phyloP scores from a whole-genome alignment of 2,797 vertebrate species.

The Meriones psammophilus region DNA sequence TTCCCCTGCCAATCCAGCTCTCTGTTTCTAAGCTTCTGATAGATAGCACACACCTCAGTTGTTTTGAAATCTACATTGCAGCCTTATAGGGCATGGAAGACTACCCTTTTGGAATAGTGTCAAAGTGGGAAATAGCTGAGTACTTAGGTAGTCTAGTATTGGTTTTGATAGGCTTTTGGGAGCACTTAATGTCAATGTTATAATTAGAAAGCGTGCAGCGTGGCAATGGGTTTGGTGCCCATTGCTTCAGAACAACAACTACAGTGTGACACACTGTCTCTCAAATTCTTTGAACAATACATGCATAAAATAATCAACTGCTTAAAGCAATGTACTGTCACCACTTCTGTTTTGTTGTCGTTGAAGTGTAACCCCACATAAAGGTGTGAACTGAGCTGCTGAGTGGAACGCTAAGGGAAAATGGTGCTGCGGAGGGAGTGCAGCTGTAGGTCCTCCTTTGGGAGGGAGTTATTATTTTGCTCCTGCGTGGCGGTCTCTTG shows the following conservation, averaged over 20 bases:
- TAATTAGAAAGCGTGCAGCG: neutral
- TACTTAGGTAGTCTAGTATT: neutral
- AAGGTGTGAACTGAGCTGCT: neutral
- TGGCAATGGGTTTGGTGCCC: neutral
- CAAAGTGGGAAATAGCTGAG: neutral
- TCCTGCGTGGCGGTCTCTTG: neutral
- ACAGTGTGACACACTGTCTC: neutral
- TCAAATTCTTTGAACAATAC: neutral
- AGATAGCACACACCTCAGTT: neutral
- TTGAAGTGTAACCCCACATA: neutral
- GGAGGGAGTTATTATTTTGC: neutral
- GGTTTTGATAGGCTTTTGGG: constrained; percentile 2
- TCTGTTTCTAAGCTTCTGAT: fast-evolving
- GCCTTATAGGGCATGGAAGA: neutral
- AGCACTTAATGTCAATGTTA: neutral
- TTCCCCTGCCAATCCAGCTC: neutral
- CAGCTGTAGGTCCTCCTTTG: neutral
- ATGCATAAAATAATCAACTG: neutral
- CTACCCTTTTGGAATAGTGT: neutral
- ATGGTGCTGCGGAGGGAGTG: neutral
- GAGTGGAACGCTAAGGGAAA: neutral
- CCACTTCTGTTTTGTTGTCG: neutral
- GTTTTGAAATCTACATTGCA: neutral
- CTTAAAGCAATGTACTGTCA: neutral
- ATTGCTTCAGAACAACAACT: neutral